phyloP scores from a whole-genome alignment of 2,797 vertebrate species.

The Falco cherrug region DNA sequence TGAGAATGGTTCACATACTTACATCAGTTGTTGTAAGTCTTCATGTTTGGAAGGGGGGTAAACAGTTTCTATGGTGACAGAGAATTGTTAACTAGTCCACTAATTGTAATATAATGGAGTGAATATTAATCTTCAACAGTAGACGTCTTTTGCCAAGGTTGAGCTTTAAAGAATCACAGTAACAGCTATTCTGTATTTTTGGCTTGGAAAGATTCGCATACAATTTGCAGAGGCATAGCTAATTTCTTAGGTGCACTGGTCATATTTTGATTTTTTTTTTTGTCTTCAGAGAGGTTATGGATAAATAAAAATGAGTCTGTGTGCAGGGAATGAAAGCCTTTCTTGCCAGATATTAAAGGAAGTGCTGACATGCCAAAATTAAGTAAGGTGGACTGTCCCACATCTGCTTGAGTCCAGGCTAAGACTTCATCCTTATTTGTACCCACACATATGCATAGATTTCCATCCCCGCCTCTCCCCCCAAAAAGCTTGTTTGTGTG shows the following conservation, averaged over 20 bases:
- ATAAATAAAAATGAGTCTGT: not conserved
- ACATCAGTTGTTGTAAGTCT: constrained; percentile 98
- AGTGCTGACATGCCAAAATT: not conserved
- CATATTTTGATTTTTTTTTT: not conserved
- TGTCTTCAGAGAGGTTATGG: not conserved
- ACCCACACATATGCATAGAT: not conserved
- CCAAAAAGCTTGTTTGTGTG: not conserved
- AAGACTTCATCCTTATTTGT: not conserved
- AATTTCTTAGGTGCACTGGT: not conserved
- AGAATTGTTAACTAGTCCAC: not conserved
- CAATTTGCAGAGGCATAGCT: not conserved
- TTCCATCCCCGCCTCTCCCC: not conserved
- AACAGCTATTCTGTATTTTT: not conserved
- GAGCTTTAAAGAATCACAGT: not conserved
- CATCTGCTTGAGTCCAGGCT: not conserved
- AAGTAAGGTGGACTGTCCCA: not conserved
- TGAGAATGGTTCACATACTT: constrained; percentile 99
- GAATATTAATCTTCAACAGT: not conserved
- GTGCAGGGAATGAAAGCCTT: not conserved
- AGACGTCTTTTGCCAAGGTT: not conserved
- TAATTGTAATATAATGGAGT: not conserved
- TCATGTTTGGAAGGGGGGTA: not conserved
- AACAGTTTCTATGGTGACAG: not conserved
- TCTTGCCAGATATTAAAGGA: not conserved
- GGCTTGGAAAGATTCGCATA: not conserved